Conservation (phyloP, 2,797 vertebrate genomes). For the Sebastes umbrosus region DNA sequence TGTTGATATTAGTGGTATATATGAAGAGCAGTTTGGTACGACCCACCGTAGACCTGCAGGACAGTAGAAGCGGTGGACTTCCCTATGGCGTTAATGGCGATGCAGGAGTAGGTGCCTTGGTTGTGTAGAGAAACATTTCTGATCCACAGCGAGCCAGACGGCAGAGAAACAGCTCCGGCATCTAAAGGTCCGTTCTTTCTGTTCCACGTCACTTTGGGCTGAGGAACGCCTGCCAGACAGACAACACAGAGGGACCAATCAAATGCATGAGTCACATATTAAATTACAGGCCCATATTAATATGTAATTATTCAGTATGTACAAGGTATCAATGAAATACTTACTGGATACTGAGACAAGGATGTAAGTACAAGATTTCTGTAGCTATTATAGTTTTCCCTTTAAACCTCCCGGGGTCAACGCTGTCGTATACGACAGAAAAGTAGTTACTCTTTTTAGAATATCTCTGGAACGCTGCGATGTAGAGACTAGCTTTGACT, state of each 20-base stretch:
- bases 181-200: slow-evolving; percentile 73
- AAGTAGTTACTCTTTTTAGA: too few relatives aligned
- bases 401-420: not conserved
- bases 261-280: not conserved
- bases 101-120: slow-evolving; percentile 85
- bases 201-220: slow-evolving; percentile 84
- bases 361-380: not conserved
- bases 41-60: slow-evolving; percentile 83
- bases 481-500: too few relatives aligned
- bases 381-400: not conserved
- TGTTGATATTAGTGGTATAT: not conserved
- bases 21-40: not conserved
- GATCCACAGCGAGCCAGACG: slow-evolving; percentile 86
- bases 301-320: not conserved
- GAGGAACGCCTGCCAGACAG: slow-evolving; percentile 83
- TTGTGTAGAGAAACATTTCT: slow-evolving; percentile 79
- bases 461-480: too few relatives aligned
- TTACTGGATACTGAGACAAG: not conserved
- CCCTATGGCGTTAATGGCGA: slow-evolving; percentile 85
- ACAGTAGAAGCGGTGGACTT: slow-evolving; percentile 76
- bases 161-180: slow-evolving; percentile 60
- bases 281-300: not conserved
- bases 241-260: not conserved
- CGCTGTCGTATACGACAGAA: too few relatives aligned
- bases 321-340: not conserved